These are phyloP conservation scores for Pantelozetes paolii DNA, from an alignment of 2,888 invertebrate species.

Conservation along the genomic window DNA sequence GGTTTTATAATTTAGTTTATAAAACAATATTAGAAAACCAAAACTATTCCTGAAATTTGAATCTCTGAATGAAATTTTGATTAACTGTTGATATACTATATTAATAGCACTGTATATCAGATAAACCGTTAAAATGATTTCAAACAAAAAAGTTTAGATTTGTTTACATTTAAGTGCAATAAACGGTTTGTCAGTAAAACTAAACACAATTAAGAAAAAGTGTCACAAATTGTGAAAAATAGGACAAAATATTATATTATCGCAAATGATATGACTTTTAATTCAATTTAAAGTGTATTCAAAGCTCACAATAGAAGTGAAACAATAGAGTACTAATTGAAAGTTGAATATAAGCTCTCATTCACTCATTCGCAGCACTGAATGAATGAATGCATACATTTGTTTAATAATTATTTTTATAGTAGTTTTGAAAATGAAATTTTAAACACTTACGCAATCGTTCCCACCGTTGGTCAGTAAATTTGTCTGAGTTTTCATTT, in stretches of 20 bases:
- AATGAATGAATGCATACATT: background rate
- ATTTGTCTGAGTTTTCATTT: conserved; percentile 72
- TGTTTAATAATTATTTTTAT: background rate
- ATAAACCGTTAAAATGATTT: too few relatives aligned
- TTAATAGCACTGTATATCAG: too few relatives aligned
- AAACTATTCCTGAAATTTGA: too few relatives aligned
- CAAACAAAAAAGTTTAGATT: too few relatives aligned
- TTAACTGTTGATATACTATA: too few relatives aligned
- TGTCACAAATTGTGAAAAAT: background rate
- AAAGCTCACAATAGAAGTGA: background rate
- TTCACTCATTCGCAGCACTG: too few relatives aligned
- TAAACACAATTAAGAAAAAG: too few relatives aligned
- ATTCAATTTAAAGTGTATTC: background rate
- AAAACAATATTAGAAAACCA: too few relatives aligned
- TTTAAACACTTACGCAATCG: conserved; percentile 64
- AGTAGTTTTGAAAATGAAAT: background rate
- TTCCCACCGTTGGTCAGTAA: conserved; percentile 77
- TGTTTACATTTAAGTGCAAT: too few relatives aligned
- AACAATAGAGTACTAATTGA: background rate
- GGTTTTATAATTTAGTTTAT: too few relatives aligned
- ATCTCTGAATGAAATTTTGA: too few relatives aligned
- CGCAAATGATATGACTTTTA: background rate
- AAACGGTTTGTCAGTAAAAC: too few relatives aligned
- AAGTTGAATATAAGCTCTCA: conserved; percentile 22
- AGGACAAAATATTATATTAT: background rate